A percentile compares a stretch with the other conserved stretches of the same genome.
These are phyloP conservation scores for Brienomyrus brachyistius DNA, from an alignment of 2,113 vertebrate species.

Conservation along the genomic window DNA sequence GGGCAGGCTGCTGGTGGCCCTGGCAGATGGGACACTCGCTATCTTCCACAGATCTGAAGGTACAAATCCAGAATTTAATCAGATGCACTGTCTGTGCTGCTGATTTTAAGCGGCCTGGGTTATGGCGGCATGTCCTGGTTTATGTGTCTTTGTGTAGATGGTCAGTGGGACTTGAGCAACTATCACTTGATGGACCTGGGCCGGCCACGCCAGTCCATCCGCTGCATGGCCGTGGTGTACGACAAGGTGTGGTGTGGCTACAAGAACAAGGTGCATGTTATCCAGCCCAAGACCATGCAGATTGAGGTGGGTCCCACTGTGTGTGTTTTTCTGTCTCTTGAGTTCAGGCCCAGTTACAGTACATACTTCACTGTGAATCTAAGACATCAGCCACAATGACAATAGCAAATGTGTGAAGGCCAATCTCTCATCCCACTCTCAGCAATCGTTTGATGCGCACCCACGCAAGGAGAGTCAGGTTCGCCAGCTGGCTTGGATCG, in stretches of 20 bases:
- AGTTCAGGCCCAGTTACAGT: neutral
- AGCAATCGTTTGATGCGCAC: conserved; percentile 95
- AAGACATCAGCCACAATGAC: neutral
- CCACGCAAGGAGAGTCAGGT: conserved; percentile 95
- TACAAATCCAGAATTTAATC: conserved; percentile 39
- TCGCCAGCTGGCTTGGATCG: conserved; percentile 93
- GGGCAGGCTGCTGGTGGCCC: conserved; percentile 86
- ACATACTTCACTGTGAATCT: neutral
- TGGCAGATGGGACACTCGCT: conserved; percentile 89
- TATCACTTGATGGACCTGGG: conserved; percentile 94
- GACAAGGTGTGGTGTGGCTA: conserved; percentile 97
- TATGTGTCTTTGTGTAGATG: conserved; percentile 55
- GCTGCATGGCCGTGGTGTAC: conserved; percentile 92
- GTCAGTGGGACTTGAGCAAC: conserved; percentile 96
- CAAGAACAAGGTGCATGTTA: conserved; percentile 94
- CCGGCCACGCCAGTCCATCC: conserved; percentile 93
- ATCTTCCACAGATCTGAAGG: conserved; percentile 89
- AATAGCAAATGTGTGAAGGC: neutral
- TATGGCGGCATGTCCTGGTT: neutral
- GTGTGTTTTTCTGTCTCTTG: neutral
- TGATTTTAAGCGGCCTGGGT: neutral
- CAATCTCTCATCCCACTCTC: neutral
- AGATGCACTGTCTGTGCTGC: neutral
- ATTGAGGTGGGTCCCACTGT: conserved; percentile 70
- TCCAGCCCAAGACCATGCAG: conserved; percentile 97